Evolutionary conservation across 35 echinoderm and acorn worm genomes (phyloP).

Genomic region (Strongylocentrotus purpuratus): DNA sequence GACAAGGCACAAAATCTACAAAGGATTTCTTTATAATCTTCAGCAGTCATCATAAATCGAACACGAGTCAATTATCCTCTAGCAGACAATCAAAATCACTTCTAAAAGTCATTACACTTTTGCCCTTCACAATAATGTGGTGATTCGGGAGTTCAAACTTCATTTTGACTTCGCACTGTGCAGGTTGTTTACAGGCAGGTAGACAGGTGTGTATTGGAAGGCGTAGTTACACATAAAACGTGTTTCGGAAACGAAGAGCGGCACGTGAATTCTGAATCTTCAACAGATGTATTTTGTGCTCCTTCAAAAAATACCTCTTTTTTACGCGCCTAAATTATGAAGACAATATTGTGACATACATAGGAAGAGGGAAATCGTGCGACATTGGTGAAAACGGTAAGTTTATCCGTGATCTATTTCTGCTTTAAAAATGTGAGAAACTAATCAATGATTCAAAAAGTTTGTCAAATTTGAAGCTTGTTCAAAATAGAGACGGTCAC

Average conservation of each 20-base stretch:
- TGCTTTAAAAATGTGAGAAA: too few species aligned
- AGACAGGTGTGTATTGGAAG: neutral
- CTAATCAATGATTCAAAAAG: too few species aligned
- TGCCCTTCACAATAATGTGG: neutral
- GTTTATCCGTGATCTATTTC: neutral
- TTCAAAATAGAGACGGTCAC: too few species aligned
- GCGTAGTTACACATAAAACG: neutral
- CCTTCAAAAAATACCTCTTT: neutral
- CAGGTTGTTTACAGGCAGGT: neutral
- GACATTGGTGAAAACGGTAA: neutral
- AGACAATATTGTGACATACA: too few species aligned
- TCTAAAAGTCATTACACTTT: neutral
- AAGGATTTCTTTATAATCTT: neutral
- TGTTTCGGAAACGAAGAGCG: neutral
- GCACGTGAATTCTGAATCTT: neutral
- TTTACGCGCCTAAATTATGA: too few species aligned
- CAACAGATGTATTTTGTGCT: neutral
- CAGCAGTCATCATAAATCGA: neutral
- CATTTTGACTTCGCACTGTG: neutral
- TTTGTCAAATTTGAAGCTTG: too few species aligned
- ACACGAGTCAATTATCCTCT: neutral
- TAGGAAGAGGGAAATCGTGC: neutral
- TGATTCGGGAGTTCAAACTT: neutral
- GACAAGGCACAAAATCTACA: neutral
- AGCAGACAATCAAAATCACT: neutral